Evolutionary conservation across 2,888 invertebrate genomes (phyloP), one percentile per base, ranked within the genome.

Genomic region (Biston stratarius): DNA sequence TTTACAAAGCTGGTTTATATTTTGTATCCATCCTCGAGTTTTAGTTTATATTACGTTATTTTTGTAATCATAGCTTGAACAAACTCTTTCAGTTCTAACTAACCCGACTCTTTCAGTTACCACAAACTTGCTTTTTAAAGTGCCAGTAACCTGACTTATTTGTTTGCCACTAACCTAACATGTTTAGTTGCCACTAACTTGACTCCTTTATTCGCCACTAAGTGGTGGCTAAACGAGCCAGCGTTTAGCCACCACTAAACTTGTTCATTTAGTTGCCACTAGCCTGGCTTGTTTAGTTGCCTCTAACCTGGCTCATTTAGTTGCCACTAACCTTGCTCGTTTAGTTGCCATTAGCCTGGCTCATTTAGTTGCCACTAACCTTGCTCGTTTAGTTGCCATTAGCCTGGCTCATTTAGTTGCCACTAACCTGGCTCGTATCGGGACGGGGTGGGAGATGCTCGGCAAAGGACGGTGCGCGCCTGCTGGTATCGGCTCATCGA

Each of bases 401-500:
- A 24, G 24, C 24, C 24, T 24, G 12, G n/a, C 0, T 6, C 5
- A 5, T 12, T 5, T 3, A 6, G 44, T n/a, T 12, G 6, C n/a
- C 44, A n/a, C 44, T 8, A 8, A 15, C 10, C 47, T 24, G 15
- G 47, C 0, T 24, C 84, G 73, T 1, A 82, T 67, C 0, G 85
- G 81, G 15, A 73, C 81, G 0, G 79, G 40, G 47, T 49, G 61
- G 3, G 34, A 1, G 0, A 76, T 72, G 9, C 86, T 63, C 78
- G 87, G 62, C 84, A 87, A 78, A 75, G 89, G 58, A 80, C 93
- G 71, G 0, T 78, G 73, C 0, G 86, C 89, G 77, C 83, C 83
- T 59, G 71, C 88, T 12, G 85, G 94, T 71, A 90, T 92, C 69
- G 87, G 95, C 79, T 85, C 95, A 83, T 86, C 95, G 70, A 90